Percentiles rank a stretch among this genome's conserved stretches.
Conservation (phyloP, 2,888 invertebrate species). For the Eristalinus aeneus region DNA sequence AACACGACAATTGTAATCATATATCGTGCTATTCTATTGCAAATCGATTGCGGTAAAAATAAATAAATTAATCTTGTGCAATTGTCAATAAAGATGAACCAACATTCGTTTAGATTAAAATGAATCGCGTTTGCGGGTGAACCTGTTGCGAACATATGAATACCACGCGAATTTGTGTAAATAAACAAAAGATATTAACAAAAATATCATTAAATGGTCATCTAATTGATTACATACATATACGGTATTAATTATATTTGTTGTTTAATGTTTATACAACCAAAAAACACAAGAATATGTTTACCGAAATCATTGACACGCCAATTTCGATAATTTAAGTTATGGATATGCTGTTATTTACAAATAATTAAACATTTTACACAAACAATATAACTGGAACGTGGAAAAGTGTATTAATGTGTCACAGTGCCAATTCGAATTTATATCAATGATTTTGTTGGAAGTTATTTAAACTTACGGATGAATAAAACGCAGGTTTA, state of each 20-base stretch:
- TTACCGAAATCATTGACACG: slow-evolving; percentile 68
- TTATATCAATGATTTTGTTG: slow-evolving; percentile 22
- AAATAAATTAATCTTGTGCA: slow-evolving; percentile 71
- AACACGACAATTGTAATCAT: slow-evolving; percentile 64
- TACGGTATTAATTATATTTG: slow-evolving; percentile 57
- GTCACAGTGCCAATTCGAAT: slow-evolving; percentile 4
- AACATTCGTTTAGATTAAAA: slow-evolving; percentile 64
- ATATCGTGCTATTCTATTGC: slow-evolving; percentile 65
- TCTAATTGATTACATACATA: slow-evolving; percentile 65
- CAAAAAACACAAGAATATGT: slow-evolving; percentile 65
- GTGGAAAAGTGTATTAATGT: slow-evolving; percentile 36
- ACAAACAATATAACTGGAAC: slow-evolving; percentile 37
- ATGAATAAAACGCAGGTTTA: background rate
- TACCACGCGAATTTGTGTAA: slow-evolving; percentile 66
- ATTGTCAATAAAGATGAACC: slow-evolving; percentile 67
- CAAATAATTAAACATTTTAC: slow-evolving; percentile 56
- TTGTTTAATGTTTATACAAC: slow-evolving; percentile 45
- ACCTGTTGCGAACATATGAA: slow-evolving; percentile 68
- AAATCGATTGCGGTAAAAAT: slow-evolving; percentile 70
- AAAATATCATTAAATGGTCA: slow-evolving; percentile 60
- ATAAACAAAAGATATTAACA: slow-evolving; percentile 68
- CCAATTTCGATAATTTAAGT: slow-evolving; percentile 60
- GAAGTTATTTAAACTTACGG: background rate
- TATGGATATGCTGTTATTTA: slow-evolving; percentile 57
- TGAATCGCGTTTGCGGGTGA: slow-evolving; percentile 52